Conservation (phyloP, 2,113 vertebrate genomes). For the Cheirogaleus medius region DNA sequence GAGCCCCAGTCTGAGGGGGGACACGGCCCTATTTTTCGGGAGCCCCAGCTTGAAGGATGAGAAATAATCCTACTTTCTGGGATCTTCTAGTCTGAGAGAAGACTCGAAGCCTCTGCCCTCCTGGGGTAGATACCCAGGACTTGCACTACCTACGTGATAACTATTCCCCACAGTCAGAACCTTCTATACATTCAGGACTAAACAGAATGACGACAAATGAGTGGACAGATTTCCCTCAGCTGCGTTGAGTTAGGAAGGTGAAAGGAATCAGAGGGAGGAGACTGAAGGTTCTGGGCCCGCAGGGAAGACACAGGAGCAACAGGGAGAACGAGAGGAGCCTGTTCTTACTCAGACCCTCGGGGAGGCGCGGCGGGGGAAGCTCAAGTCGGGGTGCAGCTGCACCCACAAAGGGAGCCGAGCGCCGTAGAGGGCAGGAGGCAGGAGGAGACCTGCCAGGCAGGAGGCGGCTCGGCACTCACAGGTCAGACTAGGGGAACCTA, state of each 20-base stretch:
- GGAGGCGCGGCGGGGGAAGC: not conserved
- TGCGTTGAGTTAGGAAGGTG: not conserved
- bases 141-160: not conserved
- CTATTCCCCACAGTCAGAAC: not conserved
- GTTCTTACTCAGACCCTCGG: rapidly evolving
- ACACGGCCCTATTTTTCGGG: not conserved
- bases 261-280: not conserved
- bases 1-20: not conserved
- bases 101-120: not conserved
- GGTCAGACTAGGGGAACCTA: too few relatives aligned
- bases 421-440: not conserved
- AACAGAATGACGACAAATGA: not conserved
- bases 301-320: rapidly evolving
- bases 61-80: not conserved
- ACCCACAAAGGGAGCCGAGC: rapidly evolving
- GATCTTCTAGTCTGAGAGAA: not conserved
- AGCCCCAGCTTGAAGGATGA: not conserved
- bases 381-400: too few relatives aligned
- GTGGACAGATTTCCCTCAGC: not conserved
- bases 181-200: not conserved
- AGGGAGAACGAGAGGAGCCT: not conserved
- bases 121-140: not conserved
- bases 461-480: not conserved
- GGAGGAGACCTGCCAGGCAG: not conserved
- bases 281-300: too few relatives aligned